Conservation (phyloP, 2,888 invertebrate genomes). For the Archaeoteleia sp. region DNA sequence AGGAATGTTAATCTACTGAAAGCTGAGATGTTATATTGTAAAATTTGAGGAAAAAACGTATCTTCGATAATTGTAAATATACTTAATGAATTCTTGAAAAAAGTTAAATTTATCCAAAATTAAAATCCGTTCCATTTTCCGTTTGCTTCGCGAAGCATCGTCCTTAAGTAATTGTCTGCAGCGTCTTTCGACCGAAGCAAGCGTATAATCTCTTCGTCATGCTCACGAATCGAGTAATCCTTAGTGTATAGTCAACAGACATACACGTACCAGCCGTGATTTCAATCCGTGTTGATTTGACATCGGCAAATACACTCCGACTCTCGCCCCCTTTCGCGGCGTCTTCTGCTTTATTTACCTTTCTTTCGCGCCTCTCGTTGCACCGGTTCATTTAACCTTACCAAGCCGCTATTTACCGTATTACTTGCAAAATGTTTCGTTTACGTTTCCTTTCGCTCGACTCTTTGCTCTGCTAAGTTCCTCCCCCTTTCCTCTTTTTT, state of each 20-base stretch:
- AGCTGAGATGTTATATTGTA: too few species aligned
- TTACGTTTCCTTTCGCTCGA: constrained; percentile 54
- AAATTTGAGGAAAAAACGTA: too few species aligned
- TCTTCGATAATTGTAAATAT: too few species aligned
- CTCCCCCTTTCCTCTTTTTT: constrained; percentile 26
- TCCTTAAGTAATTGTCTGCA: constrained; percentile 30
- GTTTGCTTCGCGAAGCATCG: constrained; percentile 20
- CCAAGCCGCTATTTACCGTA: constrained; percentile 62
- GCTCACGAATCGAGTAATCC: constrained; percentile 42
- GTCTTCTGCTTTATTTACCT: constrained; percentile 65
- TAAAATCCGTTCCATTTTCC: constrained; percentile 22
- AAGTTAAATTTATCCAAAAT: constrained; percentile 11
- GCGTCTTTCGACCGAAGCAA: constrained; percentile 27
- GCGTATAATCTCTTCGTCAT: constrained; percentile 45
- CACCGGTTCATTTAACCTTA: constrained; percentile 70
- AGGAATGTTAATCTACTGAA: too few species aligned
- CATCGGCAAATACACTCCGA: constrained; percentile 67
- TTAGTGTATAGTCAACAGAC: constrained; percentile 63
- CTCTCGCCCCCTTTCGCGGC: constrained; percentile 57
- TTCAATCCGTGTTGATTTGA: constrained; percentile 73
- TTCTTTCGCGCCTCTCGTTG: constrained; percentile 61
- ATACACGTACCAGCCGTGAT: constrained; percentile 62
- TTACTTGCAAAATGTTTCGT: constrained; percentile 68
- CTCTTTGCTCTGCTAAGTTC: constrained; percentile 27
- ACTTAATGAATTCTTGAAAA: too few species aligned